phyloP scores from a whole-genome alignment of 2,888 invertebrate species.

The Mimas tiliae region DNA sequence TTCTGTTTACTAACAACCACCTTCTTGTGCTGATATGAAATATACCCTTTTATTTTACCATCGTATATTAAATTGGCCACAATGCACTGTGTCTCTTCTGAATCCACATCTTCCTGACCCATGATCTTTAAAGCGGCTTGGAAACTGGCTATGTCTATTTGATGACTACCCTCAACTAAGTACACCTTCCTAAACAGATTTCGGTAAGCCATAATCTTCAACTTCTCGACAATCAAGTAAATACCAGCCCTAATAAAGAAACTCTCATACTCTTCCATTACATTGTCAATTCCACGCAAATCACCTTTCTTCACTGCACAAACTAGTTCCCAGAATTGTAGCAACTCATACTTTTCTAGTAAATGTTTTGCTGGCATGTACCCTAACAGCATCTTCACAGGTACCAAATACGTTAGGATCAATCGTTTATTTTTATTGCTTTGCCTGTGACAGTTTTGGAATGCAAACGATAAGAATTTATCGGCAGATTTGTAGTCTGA shows the following conservation, averaged over 20 bases:
- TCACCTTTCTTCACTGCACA: conserved; percentile 96
- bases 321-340: conserved; percentile 95
- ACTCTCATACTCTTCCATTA: conserved; percentile 93
- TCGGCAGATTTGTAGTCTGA: conserved; percentile 97
- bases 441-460: conserved; percentile 93
- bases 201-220: conserved; percentile 97
- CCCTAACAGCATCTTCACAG: conserved; percentile 98
- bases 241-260: conserved; percentile 99
- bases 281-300: conserved; percentile 91
- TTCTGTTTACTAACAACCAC: conserved; percentile 98
- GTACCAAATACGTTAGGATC: conserved; percentile 97
- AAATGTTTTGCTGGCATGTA: conserved; percentile 94
- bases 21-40: conserved; percentile 98
- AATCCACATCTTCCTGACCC: conserved; percentile 93
- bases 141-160: conserved; percentile 94
- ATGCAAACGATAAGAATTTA: conserved; percentile 96
- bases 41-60: conserved; percentile 99
- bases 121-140: conserved; percentile 92
- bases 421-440: conserved; percentile 94
- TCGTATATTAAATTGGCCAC: conserved; percentile 98
- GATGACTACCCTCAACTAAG: conserved; percentile 90
- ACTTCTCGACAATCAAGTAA: conserved; percentile 97
- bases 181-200: conserved; percentile 98
- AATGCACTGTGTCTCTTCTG: conserved; percentile 98
- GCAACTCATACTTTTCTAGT: conserved; percentile 94